Evolutionary conservation across 2,797 vertebrate genomes (phyloP).

Genomic region (Poecilia picta): DNA sequence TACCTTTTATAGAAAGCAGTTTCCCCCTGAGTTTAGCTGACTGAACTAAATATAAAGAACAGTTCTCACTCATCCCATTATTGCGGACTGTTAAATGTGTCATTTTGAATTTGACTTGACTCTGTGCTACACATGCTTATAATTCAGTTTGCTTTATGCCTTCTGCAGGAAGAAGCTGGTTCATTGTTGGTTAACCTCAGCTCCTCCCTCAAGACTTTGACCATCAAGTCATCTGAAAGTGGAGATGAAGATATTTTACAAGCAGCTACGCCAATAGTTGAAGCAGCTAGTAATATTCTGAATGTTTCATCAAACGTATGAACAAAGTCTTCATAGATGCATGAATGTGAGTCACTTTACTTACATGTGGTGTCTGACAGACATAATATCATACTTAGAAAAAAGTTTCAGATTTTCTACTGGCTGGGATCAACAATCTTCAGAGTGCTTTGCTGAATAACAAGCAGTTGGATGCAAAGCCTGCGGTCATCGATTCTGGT

Average conservation of each 20-base stretch:
- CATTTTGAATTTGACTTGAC: background rate
- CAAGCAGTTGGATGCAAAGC: constrained; percentile 76
- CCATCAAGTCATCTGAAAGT: constrained; percentile 41
- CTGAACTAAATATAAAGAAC: background rate
- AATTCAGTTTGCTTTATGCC: background rate
- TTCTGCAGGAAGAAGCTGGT: constrained; percentile 82
- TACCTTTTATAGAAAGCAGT: background rate
- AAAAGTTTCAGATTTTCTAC: constrained; percentile 79
- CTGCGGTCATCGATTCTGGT: constrained; percentile 79
- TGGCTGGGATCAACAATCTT: constrained; percentile 83
- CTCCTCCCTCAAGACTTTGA: constrained; percentile 80
- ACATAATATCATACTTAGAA: constrained; percentile 54
- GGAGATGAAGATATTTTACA: constrained; percentile 70
- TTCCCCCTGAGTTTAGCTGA: background rate
- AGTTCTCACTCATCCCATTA: background rate
- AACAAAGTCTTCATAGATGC: background rate
- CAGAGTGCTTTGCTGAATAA: constrained; percentile 87
- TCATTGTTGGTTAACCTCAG: constrained; percentile 83
- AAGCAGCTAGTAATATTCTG: constrained; percentile 87
- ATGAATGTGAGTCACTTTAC: background rate
- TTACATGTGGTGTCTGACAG: background rate
- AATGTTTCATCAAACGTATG: constrained; percentile 78
- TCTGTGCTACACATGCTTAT: background rate
- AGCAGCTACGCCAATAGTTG: constrained; percentile 83
- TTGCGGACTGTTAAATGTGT: background rate